Conservation (phyloP, 2,113 vertebrate genomes). For the Etheostoma cragini region DNA sequence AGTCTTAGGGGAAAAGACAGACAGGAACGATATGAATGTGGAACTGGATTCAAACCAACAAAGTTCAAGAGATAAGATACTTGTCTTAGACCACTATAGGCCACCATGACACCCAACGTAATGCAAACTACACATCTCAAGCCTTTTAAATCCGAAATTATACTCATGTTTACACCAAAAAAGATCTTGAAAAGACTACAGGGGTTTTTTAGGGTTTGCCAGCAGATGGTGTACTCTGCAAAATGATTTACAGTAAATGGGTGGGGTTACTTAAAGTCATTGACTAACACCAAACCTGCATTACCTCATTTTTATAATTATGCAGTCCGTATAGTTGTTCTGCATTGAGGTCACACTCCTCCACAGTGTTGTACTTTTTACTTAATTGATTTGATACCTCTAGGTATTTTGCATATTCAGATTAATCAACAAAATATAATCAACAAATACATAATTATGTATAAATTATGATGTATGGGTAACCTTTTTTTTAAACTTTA, state of each 20-base stretch:
- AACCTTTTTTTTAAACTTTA: no score
- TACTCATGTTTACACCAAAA: neutral
- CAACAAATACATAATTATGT: neutral
- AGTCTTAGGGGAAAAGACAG: no score
- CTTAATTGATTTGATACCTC: neutral
- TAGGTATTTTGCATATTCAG: neutral
- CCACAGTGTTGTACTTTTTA: neutral
- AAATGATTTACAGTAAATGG: slow-evolving; percentile 23
- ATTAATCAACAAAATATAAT: neutral
- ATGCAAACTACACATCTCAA: neutral
- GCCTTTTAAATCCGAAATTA: neutral
- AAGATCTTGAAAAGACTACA: neutral
- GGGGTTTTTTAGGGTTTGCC: neutral
- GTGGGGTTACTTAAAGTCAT: neutral
- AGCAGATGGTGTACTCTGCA: slow-evolving; percentile 9
- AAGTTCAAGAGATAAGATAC: neutral
- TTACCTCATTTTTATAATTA: neutral
- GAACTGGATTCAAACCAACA: neutral
- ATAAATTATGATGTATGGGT: neutral
- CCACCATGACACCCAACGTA: neutral
- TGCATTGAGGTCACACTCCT: neutral
- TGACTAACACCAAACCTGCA: neutral
- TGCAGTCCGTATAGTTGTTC: neutral
- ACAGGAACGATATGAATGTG: no score
- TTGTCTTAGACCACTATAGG: no score